phyloP scores from a whole-genome alignment of 2,113 vertebrate species.

The Telmatochromis sp. region DNA sequence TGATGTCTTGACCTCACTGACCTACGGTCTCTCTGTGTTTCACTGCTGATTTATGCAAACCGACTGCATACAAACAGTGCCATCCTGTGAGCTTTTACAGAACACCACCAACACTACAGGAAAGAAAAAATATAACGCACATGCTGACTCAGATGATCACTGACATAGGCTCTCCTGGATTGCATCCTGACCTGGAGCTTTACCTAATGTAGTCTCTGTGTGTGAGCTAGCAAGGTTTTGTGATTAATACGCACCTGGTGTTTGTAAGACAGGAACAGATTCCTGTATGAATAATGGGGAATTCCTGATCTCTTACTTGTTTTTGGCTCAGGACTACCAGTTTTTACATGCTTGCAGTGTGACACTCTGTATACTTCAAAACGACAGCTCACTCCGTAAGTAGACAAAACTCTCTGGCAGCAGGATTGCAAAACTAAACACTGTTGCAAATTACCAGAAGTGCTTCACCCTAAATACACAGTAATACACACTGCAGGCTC shows the following conservation, averaged over 20 bases:
- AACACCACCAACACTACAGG: neutral
- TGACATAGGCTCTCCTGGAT: neutral
- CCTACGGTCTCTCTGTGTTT: neutral
- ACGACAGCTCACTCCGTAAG: slow-evolving; percentile 1
- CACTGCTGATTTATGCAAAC: neutral
- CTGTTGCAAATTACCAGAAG: slow-evolving; percentile 33
- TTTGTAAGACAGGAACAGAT: slow-evolving; percentile 7
- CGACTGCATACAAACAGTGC: neutral
- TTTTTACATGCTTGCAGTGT: slow-evolving; percentile 8
- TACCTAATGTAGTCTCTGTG: neutral
- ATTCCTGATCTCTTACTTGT: neutral
- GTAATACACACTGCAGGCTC: neutral
- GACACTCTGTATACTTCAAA: neutral
- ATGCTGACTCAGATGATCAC: slow-evolving; percentile 6
- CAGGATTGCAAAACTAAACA: slow-evolving; percentile 49
- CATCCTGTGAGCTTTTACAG: neutral
- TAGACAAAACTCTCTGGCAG: slow-evolving; percentile 5
- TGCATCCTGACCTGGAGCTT: slow-evolving; percentile 19
- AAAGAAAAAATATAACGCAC: neutral
- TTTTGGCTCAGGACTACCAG: slow-evolving; percentile 20
- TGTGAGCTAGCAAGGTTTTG: neutral
- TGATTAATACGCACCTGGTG: slow-evolving; percentile 33
- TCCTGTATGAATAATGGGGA: slow-evolving; percentile 15
- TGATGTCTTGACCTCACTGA: neutral
- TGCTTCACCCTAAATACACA: neutral